Base-by-base conservation (phyloP, 2,888 invertebrate species). In the Myathropa florea region DNA sequence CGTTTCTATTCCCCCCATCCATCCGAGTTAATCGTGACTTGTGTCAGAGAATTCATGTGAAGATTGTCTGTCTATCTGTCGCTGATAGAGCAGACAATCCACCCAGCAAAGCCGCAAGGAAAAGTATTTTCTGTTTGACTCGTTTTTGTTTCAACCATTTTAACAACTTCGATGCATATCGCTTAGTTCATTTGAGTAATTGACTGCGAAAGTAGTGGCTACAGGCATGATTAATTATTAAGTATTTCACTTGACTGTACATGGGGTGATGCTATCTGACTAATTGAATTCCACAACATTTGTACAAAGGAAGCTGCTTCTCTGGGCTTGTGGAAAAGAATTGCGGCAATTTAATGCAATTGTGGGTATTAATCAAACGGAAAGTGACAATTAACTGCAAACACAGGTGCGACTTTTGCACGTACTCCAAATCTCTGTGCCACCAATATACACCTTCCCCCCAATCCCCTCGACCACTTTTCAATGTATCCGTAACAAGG, bases 181-280 rank as follows among this genome's bases (percentile, higher is more conserved):
- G 75, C 30, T 7, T 65, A 71, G 71, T 78, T 86, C 83, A 83
- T 86, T 86, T 86, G 86, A 86, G 83, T 86, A 86, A 86, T 86
- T 75, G 86, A 63, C 86, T 86, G 83, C 78, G 78, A 86, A 86
- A 83, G 86, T 46, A 46, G 46, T 86, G 78, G 57, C 67, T 75
- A 36, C 75, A 76, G 79, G 83, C 71, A 78, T 79, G 86, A 86
- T 86, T 86, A 83, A 86, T 86, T 83, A 83, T 83, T 79, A 75
- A 64, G 68, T 81, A 73, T 77, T 68, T 72, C 76, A 81, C 72
- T 64, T 79, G 72, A 59, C 72, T 59, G 65, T 71, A 64, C 64
- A 26, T 14, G 57, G 28, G 39, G 67, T 72, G 81, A 85, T 77
- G 63, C 63, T 73, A 82, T 82, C 85, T 73, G 68, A 68, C 84